Percentiles rank a stretch among this genome's conserved stretches.
These are phyloP conservation scores for Urechis unicinctus DNA, from an alignment of 2,888 invertebrate species.

Conservation along the genomic window DNA sequence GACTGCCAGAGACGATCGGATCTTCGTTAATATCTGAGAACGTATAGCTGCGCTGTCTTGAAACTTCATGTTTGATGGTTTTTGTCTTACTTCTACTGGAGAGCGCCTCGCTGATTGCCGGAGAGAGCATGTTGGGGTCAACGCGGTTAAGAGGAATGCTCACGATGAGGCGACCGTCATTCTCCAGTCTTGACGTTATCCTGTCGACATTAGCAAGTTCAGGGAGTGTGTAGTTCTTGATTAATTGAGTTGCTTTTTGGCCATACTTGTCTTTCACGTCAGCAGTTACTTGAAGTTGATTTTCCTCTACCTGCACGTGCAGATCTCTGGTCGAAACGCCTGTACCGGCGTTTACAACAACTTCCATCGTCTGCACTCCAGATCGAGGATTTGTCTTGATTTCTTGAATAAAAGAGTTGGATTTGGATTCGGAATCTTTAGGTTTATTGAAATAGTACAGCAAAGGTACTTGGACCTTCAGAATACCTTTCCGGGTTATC, in stretches of 20 bases:
- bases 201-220: conserved; percentile 13
- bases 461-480: conserved; percentile 23
- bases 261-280: conserved; percentile 3
- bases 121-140: neutral
- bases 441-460: conserved; percentile 20
- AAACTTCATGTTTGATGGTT: neutral
- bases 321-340: conserved; percentile 14
- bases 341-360: conserved; percentile 21
- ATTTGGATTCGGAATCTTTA: neutral
- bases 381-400: conserved; percentile 6
- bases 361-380: conserved; percentile 19
- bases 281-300: conserved; percentile 13
- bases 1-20: no score
- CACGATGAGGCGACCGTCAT: conserved; percentile 20
- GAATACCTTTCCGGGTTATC: conserved; percentile 16
- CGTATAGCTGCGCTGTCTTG: no score
- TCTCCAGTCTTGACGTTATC: conserved; percentile 13
- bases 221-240: conserved; percentile 23
- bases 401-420: conserved; percentile 19
- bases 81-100: neutral
- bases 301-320: conserved; percentile 18
- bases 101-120: neutral
- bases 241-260: conserved; percentile 4
- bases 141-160: conserved; percentile 15
- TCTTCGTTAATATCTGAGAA: no score